A percentile compares a stretch with the other conserved stretches of the same genome.
Conservation (phyloP, 2,113 vertebrate genomes). For the Microtus richardsoni region DNA sequence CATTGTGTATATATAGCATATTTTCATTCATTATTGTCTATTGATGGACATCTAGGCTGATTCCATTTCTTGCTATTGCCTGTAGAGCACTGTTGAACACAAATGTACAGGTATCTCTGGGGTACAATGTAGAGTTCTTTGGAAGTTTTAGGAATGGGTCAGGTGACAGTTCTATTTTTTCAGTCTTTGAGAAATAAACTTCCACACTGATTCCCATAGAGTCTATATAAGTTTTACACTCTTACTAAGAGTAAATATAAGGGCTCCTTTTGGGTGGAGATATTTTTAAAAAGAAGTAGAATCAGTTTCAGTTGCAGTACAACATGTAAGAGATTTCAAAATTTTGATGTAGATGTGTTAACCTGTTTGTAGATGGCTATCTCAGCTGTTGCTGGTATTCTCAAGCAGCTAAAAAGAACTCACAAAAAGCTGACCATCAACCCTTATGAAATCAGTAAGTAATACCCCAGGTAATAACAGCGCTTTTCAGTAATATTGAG, state of each 20-base stretch:
- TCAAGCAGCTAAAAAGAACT: conserved; percentile 95
- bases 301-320: not conserved
- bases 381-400: conserved; percentile 95
- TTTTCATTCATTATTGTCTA: not conserved
- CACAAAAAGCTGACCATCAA: conserved; percentile 94
- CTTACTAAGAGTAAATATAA: not conserved
- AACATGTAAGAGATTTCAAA: not conserved
- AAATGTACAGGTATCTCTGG: not conserved
- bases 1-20: not conserved
- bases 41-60: not conserved
- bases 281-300: conserved; percentile 17
- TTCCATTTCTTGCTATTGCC: not conserved
- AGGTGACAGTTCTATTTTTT: not conserved
- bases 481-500: conserved; percentile 9
- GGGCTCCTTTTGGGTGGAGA: not conserved
- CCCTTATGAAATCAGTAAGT: conserved; percentile 93
- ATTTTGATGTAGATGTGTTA: not conserved
- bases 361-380: conserved; percentile 92
- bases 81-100: not conserved
- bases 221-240: not conserved
- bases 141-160: not conserved
- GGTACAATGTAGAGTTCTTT: not conserved
- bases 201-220: not conserved
- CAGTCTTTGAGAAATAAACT: not conserved
- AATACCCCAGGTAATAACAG: conserved; percentile 22